Percentiles rank a stretch among this genome's conserved stretches.
Evolutionary conservation across 2,888 invertebrate species (phyloP).

Genomic region (Drosophila austrosaltans): DNA sequence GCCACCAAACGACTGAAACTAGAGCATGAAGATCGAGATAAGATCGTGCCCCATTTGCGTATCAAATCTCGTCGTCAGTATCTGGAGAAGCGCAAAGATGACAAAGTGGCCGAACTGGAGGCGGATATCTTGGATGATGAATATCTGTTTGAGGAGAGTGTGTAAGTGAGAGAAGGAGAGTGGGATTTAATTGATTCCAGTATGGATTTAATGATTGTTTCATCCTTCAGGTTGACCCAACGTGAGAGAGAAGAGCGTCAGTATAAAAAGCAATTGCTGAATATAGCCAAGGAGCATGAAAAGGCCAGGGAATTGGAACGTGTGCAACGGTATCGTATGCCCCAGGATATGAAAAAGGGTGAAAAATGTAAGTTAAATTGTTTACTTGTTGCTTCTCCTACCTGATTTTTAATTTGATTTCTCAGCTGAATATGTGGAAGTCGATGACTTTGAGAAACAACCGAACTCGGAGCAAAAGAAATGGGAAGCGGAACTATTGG

Average conservation of each 20-base stretch:
- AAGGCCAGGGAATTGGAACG: conserved; percentile 96
- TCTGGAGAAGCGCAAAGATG: conserved; percentile 97
- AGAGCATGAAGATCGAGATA: conserved; percentile 93
- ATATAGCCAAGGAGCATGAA: conserved; percentile 97
- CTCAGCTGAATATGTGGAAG: conserved; percentile 90
- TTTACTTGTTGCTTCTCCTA: neutral
- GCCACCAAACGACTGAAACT: conserved; percentile 95
- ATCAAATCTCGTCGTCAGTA: conserved; percentile 96
- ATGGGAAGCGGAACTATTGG: conserved; percentile 99
- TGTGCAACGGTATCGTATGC: conserved; percentile 97
- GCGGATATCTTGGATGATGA: conserved; percentile 98
- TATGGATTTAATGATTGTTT: neutral
- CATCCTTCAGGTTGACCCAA: conserved; percentile 87
- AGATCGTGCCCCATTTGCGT: conserved; percentile 93
- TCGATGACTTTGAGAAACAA: conserved; percentile 92
- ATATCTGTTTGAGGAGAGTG: conserved; percentile 94
- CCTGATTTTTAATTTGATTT: neutral
- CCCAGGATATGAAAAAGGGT: conserved; percentile 91
- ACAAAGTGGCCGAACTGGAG: conserved; percentile 97
- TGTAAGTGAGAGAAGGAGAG: conserved; percentile 86
- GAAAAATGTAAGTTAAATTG: conserved; percentile 84
- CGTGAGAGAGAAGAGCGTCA: conserved; percentile 92
- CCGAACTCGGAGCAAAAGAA: conserved; percentile 94
- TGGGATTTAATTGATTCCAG: too few relatives aligned
- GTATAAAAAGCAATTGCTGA: conserved; percentile 95